Evolutionary conservation across 2,113 vertebrate genomes (phyloP).

Genomic region (Ivindomyrus marchei): DNA sequence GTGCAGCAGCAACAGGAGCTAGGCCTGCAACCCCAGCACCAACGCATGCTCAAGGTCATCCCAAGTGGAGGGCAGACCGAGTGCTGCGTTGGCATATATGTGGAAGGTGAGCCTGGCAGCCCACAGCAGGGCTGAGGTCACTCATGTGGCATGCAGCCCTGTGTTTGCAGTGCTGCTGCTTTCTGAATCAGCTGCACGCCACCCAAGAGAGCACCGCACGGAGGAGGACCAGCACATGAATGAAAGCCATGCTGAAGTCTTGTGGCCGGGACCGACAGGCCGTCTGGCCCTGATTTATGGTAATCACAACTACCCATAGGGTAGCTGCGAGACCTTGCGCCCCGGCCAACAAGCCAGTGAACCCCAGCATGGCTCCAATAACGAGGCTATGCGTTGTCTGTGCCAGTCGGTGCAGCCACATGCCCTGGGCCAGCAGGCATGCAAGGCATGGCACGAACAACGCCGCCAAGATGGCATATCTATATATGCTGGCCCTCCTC

Average conservation of each 20-base stretch:
- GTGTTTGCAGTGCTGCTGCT: conserved; percentile 51
- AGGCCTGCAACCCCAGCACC: conserved; percentile 66
- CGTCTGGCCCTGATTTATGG: conserved; percentile 34
- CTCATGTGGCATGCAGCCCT: conserved; percentile 58
- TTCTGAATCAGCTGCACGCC: conserved; percentile 77
- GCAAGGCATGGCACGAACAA: conserved; percentile 87
- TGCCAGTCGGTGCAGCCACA: conserved; percentile 74
- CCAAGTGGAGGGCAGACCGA: conserved; percentile 63
- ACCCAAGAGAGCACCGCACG: conserved; percentile 62
- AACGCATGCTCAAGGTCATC: conserved; percentile 82
- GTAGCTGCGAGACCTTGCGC: conserved; percentile 83
- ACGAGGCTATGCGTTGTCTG: conserved; percentile 74
- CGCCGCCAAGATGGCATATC: conserved; percentile 83
- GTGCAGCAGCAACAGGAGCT: conserved; percentile 86
- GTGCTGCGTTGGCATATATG: too few relatives aligned
- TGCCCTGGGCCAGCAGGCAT: conserved; percentile 81
- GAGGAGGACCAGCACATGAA: conserved; percentile 80
- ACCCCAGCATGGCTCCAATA: conserved; percentile 72
- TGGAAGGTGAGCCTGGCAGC: too few relatives aligned
- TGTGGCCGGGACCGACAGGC: conserved; percentile 80
- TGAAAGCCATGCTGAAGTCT: conserved; percentile 85
- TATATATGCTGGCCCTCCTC: conserved; percentile 75
- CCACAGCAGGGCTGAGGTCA: conserved; percentile 56
- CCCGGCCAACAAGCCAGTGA: conserved; percentile 72
- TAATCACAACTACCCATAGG: conserved; percentile 4